Base-by-base conservation (phyloP, 2,888 invertebrate genomes). In the Habrosyne pyritoides region DNA sequence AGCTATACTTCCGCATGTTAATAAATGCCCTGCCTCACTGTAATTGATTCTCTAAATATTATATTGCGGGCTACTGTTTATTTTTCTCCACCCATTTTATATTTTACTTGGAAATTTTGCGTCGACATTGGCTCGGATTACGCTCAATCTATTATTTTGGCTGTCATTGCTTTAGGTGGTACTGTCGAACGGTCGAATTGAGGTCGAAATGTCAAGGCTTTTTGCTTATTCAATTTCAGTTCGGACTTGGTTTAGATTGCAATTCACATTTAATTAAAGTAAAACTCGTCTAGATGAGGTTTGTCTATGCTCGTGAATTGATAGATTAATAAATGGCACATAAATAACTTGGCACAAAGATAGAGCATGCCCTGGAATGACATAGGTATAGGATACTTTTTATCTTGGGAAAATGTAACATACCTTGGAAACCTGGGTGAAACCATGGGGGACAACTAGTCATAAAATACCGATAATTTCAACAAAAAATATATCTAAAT, bases 41-140 rank as follows among this genome's bases (percentile, higher is more conserved):
- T 76, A 83, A 86, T 83, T 81, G 83, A 79, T 83, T 82, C 76
- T 71, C 77, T 83, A 83, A 83, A 81, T 83, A 78, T 77, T 71
- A 75, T 79, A 81, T 85, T 75, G 86, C 86, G 84, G 84, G 84
- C 67, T 63, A 59, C 63, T 69, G 66, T 72, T 75, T 63, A 64
- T 68, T 65, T 73, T 73, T 67, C 18, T 8, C 8, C 18, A 42
- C 14, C 18, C 42, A 42, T 42, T 42, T 42, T 42, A 18, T 42
- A 18, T 42, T 42, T 42, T 18, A 42, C 42, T 42, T 8, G 18
- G 42, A 42, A 42, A 42, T 42, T 42, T 42, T 42, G n/a, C 42
- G 42, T n/a, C 42, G 8, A 42, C 42, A 18, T 42, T 8, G 42
- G 42, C 42, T 42, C 18, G 42, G 7, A 42, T 42, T 18, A 42